Evolutionary conservation across 2,797 vertebrate species (phyloP).

Genomic region (Bucorvus abyssinicus): DNA sequence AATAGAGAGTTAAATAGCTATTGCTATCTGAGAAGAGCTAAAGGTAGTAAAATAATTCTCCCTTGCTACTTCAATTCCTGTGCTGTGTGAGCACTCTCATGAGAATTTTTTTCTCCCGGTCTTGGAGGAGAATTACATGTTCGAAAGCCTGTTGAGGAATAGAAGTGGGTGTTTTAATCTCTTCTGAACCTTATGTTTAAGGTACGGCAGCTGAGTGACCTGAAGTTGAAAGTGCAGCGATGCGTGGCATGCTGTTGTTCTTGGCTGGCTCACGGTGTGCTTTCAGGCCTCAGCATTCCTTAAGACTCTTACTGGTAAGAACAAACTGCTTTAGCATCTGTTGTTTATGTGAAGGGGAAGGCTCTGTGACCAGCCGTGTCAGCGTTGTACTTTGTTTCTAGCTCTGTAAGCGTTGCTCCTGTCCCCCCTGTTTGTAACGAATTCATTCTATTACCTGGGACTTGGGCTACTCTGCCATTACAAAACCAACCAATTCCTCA

Average conservation of each 20-base stretch:
- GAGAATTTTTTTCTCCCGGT: not conserved
- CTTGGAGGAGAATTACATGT: not conserved
- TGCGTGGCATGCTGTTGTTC: not conserved
- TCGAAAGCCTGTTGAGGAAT: not conserved
- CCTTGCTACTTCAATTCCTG: not conserved
- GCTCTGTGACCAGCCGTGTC: not conserved
- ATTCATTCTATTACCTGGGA: not conserved
- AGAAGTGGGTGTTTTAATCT: not conserved
- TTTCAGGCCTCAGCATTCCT: not conserved
- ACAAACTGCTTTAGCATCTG: too few relatives aligned
- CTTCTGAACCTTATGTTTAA: not conserved
- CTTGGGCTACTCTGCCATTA: not conserved
- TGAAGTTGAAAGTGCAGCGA: not conserved
- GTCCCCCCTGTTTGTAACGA: not conserved
- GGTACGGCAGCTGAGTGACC: not conserved
- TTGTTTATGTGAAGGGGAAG: too few relatives aligned
- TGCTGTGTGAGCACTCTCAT: not conserved
- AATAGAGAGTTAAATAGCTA: not conserved
- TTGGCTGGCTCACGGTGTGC: rapidly evolving
- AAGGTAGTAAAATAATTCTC: not conserved
- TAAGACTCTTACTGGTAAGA: not conserved
- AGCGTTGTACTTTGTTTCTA: not conserved
- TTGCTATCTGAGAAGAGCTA: not conserved
- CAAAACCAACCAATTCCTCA: not conserved
- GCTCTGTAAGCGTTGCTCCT: not conserved